A percentile compares a stretch with the other conserved stretches of the same genome.
Evolutionary conservation across 2,113 vertebrate species (phyloP).

Genomic region (Castor canadensis): DNA sequence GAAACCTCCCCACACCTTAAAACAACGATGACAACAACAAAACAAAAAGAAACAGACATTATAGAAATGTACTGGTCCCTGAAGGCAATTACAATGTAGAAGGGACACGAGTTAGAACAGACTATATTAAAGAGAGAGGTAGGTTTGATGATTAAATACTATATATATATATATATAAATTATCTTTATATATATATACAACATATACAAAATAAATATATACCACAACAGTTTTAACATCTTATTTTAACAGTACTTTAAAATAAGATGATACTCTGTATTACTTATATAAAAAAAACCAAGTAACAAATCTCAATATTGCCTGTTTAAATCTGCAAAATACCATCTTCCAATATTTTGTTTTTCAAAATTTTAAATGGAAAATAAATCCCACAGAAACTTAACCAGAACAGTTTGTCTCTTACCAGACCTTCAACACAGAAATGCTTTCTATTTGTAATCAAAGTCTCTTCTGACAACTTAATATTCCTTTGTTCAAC

Average conservation of each 20-base stretch:
- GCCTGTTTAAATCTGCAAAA: neutral
- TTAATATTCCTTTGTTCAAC: neutral
- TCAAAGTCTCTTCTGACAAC: neutral
- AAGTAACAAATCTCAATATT: conserved; percentile 37
- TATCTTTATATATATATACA: conserved; percentile 23
- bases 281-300: conserved; percentile 12
- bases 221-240: neutral
- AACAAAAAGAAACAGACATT: too few species aligned
- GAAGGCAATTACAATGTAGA: neutral
- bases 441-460: conserved; percentile 43
- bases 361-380: neutral
- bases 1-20: too few species aligned
- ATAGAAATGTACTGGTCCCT: neutral
- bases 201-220: neutral
- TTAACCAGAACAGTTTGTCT: neutral
- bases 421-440: conserved; percentile 10
- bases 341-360: conserved; percentile 27
- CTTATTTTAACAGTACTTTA: conserved; percentile 39
- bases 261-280: conserved; percentile 42
- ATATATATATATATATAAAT: too few species aligned
- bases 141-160: conserved; percentile 21
- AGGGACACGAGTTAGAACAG: neutral
- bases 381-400: conserved; percentile 21
- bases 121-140: neutral
- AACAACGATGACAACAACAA: too few species aligned